A percentile compares a stretch with the other conserved stretches of the same genome.
These are phyloP conservation scores for Gambusia affinis DNA, from an alignment of 2,113 vertebrate species.

Conservation along the genomic window DNA sequence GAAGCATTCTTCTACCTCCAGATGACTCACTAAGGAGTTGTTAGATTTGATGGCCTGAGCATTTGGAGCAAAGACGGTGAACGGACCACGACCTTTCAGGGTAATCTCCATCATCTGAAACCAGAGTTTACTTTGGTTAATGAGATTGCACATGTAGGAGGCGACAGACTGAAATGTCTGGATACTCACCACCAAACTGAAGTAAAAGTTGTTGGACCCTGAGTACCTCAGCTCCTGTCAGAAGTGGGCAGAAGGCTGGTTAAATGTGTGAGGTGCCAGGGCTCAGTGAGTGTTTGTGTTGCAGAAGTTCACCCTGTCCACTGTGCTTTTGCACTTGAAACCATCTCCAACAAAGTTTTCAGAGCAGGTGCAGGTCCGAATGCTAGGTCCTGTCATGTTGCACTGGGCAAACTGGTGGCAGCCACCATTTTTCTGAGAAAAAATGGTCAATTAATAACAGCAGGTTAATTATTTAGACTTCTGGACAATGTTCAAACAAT, in stretches of 20 bases:
- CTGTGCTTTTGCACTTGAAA: constrained; percentile 81
- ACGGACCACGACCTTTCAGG: constrained; percentile 82
- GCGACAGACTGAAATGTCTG: not conserved
- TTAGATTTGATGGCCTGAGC: constrained; percentile 33
- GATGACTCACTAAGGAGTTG: not conserved
- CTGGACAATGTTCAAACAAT: not conserved
- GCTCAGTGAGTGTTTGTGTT: not conserved
- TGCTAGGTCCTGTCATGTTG: constrained; percentile 77
- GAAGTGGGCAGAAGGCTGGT: not conserved
- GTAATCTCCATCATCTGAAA: constrained; percentile 74
- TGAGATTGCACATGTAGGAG: not conserved
- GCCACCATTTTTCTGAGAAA: constrained; percentile 86
- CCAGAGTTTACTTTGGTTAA: not conserved
- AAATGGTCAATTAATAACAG: not conserved
- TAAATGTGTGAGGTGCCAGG: not conserved
- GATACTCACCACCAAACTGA: constrained; percentile 78
- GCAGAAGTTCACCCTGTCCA: constrained; percentile 80
- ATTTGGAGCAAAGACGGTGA: constrained; percentile 86
- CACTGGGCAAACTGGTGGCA: constrained; percentile 85
- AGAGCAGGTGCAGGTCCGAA: constrained; percentile 84
- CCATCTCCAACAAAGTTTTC: constrained; percentile 83
- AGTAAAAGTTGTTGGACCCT: constrained; percentile 77
- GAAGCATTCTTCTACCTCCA: not conserved
- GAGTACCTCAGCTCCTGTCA: constrained; percentile 81
- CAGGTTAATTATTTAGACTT: not conserved